phyloP scores from a whole-genome alignment of 2,888 invertebrate genomes.

The Siphlonurus alternatus region DNA sequence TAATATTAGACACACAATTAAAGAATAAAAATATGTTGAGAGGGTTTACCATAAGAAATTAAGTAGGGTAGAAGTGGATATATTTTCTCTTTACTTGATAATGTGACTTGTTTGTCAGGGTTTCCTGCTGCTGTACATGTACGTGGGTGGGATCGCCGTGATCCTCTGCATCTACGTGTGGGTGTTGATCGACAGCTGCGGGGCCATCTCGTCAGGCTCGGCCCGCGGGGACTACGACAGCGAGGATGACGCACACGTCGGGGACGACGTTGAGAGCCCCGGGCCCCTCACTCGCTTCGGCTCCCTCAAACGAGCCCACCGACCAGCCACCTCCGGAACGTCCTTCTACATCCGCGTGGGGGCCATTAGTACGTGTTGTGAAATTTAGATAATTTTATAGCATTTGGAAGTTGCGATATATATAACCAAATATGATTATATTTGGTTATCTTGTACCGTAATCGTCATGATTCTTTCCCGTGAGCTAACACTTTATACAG shows the following conservation, averaged over 20 bases:
- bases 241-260: constrained; percentile 3
- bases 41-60: no score
- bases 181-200: constrained; percentile 33
- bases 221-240: constrained; percentile 1
- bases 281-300: constrained; percentile 30
- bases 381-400: no score
- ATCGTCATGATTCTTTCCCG: no score
- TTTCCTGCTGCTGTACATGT: constrained; percentile 33
- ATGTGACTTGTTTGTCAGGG: no score
- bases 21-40: no score
- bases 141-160: constrained; percentile 34
- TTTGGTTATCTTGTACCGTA: no score
- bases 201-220: constrained; percentile 20
- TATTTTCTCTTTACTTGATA: no score
- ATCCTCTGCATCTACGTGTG: constrained; percentile 36
- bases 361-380: constrained; percentile 27
- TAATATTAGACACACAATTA: no score
- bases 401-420: no score
- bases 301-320: constrained; percentile 33
- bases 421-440: no score
- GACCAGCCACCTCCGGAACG: constrained; percentile 30
- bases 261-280: constrained; percentile 26
- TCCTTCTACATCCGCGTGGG: constrained; percentile 35
- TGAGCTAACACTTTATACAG: no score
- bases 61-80: no score